phyloP scores from a whole-genome alignment of 2,113 vertebrate genomes.

The Pavo muticus region DNA sequence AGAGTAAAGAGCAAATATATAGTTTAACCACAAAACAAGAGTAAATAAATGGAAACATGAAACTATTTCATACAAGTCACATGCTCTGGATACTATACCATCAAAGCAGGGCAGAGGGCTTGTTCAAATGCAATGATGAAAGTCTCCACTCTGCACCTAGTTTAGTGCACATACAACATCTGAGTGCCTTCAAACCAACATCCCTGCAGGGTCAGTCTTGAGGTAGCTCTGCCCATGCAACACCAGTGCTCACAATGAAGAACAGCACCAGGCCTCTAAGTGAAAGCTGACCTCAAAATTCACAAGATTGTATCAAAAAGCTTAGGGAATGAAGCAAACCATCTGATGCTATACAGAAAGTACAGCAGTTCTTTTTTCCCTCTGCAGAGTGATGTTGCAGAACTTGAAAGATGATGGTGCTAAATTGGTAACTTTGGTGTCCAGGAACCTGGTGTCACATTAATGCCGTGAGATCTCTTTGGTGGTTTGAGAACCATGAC shows the following conservation, averaged over 20 bases:
- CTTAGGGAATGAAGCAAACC: not conserved
- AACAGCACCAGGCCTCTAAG: not conserved
- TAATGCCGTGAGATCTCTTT: too few species aligned
- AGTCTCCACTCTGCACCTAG: not conserved
- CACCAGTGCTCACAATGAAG: not conserved
- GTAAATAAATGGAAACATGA: not conserved
- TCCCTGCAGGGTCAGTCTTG: not conserved
- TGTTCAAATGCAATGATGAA: not conserved
- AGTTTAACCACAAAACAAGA: not conserved
- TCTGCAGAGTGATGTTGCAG: not conserved
- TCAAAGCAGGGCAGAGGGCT: not conserved
- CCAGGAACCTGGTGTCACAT: not conserved
- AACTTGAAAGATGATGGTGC: not conserved
- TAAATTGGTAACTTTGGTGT: not conserved
- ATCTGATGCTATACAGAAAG: not conserved
- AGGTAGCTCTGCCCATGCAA: not conserved
- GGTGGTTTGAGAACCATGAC: not conserved
- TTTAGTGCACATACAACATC: accelerated
- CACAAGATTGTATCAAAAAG: not conserved
- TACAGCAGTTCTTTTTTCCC: not conserved
- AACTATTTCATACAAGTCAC: not conserved
- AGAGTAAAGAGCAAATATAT: not conserved
- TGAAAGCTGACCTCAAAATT: not conserved
- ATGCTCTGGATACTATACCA: not conserved
- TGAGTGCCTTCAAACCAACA: not conserved